A percentile compares a stretch with the other conserved stretches of the same genome.
Conservation (phyloP, 2,797 vertebrate species). For the Hypotaenidia philippensis region DNA sequence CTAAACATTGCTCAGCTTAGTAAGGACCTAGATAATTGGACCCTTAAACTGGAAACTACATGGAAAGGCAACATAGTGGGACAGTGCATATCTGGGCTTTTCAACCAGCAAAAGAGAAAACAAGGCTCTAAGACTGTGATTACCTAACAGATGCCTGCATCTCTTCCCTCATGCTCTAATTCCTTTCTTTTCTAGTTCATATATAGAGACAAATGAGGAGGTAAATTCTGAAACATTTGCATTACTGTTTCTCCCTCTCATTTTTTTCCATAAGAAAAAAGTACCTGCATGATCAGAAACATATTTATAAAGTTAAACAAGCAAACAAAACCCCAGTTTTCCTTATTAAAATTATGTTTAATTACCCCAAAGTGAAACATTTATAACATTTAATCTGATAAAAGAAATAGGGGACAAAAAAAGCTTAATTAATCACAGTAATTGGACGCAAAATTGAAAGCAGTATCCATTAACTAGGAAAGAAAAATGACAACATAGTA, state of each 20-base stretch:
- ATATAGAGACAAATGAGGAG: neutral
- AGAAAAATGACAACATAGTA: constrained; percentile 54
- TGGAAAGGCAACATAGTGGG: neutral
- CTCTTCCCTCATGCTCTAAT: neutral
- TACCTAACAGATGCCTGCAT: neutral
- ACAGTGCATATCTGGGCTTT: neutral
- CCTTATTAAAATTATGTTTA: constrained; percentile 43
- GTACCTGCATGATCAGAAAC: neutral
- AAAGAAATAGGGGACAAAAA: constrained; percentile 46
- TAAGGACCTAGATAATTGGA: neutral
- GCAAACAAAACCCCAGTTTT: constrained; percentile 37
- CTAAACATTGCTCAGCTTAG: neutral
- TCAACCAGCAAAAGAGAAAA: neutral
- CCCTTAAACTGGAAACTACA: neutral
- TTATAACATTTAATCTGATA: constrained; percentile 45
- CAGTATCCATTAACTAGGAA: constrained; percentile 47
- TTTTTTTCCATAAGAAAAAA: neutral
- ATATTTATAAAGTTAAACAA: constrained; percentile 30
- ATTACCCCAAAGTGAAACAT: constrained; percentile 42
- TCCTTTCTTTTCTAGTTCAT: neutral
- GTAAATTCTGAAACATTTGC: neutral
- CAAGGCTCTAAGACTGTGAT: neutral
- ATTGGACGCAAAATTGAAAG: constrained; percentile 57
- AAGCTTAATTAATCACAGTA: constrained; percentile 62
- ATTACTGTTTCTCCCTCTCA: neutral